Base-by-base conservation (phyloP, 2,113 vertebrate genomes). In the Chauna torquata region DNA sequence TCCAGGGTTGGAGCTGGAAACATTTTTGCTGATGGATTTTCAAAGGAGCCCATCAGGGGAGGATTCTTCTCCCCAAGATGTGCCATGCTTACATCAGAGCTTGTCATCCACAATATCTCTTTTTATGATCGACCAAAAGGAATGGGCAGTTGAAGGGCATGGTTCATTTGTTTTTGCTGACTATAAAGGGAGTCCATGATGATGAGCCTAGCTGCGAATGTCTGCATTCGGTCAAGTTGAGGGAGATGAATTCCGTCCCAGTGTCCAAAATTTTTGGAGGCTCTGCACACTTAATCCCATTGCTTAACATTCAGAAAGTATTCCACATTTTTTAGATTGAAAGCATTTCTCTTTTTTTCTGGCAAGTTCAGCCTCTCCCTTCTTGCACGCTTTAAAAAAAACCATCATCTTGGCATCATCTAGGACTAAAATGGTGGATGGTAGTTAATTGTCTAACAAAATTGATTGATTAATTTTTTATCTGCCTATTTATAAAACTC, bases 121-220 rank as follows among this genome's bases (percentile, higher is more conserved):
- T 91, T 94, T 93, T 88, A 82, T 40, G 83, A 95, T 90, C 92
- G 72, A 32, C 70, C 22, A 2, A 92, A 94, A 90, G 62, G 76
- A 95, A 77, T 54, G 92, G 90, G 87, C 84, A 57, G 54, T 91
- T 90, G 92, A 94, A 96, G 83, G 84, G 65, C 87, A 95, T 8
- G 62, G 90, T 95, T 97, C 85, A 93, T 88, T 94, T 90, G 58
- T 95, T 92, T 94, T 61, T 92, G 82, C 93, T 96, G 92, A 96
- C 90, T 95, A 34, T 82, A 88, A 95, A 92, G 84, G 40, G 86
- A 86, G 90, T 38, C 71, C 78, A n/a, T 42, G 23, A 57, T 27
- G 44, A 94, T 36, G 16, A 94, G 82, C 66, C 62, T 70, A 65
- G 58, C 78, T 96, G 62, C 82, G 90, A 77, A 88, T 11, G 65